Conservation (phyloP, 23 tunicate species). For the Trididemnum clinides region DNA sequence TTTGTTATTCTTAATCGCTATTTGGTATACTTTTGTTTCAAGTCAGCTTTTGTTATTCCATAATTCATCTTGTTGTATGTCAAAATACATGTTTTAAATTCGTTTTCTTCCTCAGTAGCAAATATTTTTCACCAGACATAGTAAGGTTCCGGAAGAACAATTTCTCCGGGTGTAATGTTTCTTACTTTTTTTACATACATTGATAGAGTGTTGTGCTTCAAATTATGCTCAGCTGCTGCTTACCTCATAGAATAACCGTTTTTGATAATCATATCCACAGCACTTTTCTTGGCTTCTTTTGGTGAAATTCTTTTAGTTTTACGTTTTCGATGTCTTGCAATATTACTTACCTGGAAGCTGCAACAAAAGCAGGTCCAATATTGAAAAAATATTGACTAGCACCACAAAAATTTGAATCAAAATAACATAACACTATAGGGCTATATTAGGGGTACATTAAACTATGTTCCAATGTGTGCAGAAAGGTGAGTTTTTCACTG, state of each 20-base stretch:
- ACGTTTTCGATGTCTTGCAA: neutral
- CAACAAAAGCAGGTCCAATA: too few relatives aligned
- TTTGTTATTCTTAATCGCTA: conserved; percentile 12
- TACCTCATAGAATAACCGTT: neutral
- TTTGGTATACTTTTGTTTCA: neutral
- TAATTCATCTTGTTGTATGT: neutral
- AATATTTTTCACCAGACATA: neutral
- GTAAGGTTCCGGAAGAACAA: neutral
- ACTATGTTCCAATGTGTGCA: too few relatives aligned
- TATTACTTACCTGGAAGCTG: too few relatives aligned
- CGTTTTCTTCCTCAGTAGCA: neutral
- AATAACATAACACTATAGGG: too few relatives aligned
- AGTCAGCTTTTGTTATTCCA: neutral
- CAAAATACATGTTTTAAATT: neutral
- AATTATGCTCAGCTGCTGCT: neutral
- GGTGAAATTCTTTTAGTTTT: neutral
- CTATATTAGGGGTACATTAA: too few relatives aligned
- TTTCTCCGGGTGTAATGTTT: neutral
- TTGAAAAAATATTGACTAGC: too few relatives aligned
- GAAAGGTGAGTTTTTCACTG: too few relatives aligned
- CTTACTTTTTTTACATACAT: neutral
- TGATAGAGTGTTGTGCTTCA: neutral
- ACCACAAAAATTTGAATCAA: too few relatives aligned
- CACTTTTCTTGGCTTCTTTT: neutral
- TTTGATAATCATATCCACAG: neutral